Base-by-base conservation (phyloP, 2,113 vertebrate genomes). In the Diglossa brunneiventris region DNA sequence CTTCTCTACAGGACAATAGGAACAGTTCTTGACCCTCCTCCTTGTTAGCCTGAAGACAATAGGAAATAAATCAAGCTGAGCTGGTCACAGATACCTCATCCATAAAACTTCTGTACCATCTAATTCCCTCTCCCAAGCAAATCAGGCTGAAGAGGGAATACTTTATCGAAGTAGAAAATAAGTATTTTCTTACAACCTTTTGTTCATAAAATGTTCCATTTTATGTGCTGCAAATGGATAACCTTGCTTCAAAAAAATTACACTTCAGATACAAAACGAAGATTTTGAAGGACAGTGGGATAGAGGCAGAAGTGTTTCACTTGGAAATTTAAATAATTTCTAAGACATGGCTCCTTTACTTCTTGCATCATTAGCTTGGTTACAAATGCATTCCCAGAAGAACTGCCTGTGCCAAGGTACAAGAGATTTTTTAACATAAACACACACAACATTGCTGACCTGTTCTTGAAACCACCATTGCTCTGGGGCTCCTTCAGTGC, bases 51-150 rank as follows among this genome's bases (percentile, higher is more conserved):
- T 67, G 44, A 83, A 92, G 80, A 83, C 41, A 92, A 35, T 3
- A 70, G 41, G 53, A 87, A 90, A 93, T 93, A 75, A 83, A 95
- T 94, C 85, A 91, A 78, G 41, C 44, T 93, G 72, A 90, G 47
- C 52, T 63, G 52, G 52, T 73, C 52, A 89, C 62, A 83, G 79
- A 33, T 80, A 83, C 53, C 64, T 83, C 82, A 80, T 70, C 61
- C 68, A 46, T 80, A 74, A 89, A 69, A 61, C 7, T 83, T 75
- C 4, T 78, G 24, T 58, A 75, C 47, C 28, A 37, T 75, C 64
- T 80, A 75, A 58, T 67, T 94, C 44, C 27, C 31, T 80, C 24
- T 64, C 52, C 35, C 44, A 70, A 28, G 76, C 31, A 81, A 94
- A 75, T 72, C 23, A 64, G 31, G 28, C 28, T 61, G 37, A 81